These are phyloP conservation scores for Sympetrum striolatum DNA, from an alignment of 2,888 invertebrate genomes.

Conservation along the genomic window DNA sequence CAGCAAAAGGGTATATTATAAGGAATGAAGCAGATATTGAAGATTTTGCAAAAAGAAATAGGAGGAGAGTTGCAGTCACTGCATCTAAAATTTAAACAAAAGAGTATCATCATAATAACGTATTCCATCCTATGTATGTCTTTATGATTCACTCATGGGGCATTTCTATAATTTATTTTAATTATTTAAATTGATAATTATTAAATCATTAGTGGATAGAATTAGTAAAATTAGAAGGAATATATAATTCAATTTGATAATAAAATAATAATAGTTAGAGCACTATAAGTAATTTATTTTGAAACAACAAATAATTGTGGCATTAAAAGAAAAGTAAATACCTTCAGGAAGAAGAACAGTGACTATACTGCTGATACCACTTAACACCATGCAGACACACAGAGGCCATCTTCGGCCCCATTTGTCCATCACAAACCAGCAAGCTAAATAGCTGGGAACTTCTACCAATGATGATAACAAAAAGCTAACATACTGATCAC, in stretches of 20 bases:
- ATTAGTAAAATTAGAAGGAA: no score
- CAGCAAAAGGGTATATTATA: conserved; percentile 91
- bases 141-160: no score
- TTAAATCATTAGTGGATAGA: not conserved
- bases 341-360: conserved; percentile 83
- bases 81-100: conserved; percentile 67
- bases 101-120: not conserved
- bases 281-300: no score
- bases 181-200: not conserved
- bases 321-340: conserved; percentile 55
- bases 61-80: conserved; percentile 72
- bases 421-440: conserved; percentile 88
- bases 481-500: conserved; percentile 87
- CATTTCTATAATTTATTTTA: not conserved
- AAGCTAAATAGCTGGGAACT: conserved; percentile 85
- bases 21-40: conserved; percentile 90
- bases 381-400: conserved; percentile 82
- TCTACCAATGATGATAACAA: conserved; percentile 86
- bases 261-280: not conserved
- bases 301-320: no score
- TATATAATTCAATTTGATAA: no score
- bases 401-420: conserved; percentile 90
- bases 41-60: conserved; percentile 85
- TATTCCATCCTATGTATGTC: no score
- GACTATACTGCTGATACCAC: conserved; percentile 83